phyloP scores from a whole-genome alignment of 2,797 vertebrate genomes.

The Phataginus tetradactyla region DNA sequence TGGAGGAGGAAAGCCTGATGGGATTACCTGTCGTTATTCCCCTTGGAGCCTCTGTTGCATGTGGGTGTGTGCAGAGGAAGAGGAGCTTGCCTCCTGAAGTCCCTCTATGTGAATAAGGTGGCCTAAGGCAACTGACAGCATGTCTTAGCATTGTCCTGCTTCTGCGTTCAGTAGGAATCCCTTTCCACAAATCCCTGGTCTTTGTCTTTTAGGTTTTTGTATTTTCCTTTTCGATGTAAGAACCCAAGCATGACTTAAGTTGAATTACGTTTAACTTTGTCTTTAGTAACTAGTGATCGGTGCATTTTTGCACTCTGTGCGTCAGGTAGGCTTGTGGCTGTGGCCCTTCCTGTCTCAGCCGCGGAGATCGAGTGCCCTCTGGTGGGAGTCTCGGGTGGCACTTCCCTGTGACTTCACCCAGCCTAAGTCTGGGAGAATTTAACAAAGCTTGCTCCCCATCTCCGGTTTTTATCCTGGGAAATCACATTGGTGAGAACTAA shows the following conservation, averaged over 20 bases:
- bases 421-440: background rate
- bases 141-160: background rate
- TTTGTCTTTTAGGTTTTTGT: background rate
- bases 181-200: background rate
- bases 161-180: background rate
- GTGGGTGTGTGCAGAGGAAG: background rate
- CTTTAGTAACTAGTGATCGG: slow-evolving; percentile 2
- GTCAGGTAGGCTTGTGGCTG: background rate
- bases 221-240: slow-evolving; percentile 25
- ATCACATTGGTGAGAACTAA: background rate
- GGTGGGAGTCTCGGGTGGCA: slow-evolving; percentile 27
- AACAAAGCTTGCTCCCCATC: background rate
- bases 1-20: background rate
- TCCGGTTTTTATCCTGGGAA: background rate
- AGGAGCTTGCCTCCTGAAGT: background rate
- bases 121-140: background rate
- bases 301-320: background rate
- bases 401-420: background rate
- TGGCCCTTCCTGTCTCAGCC: background rate
- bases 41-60: background rate
- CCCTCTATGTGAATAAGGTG: background rate
- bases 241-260: slow-evolving; percentile 7
- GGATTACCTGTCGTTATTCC: background rate
- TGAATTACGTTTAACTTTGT: slow-evolving; percentile 21
- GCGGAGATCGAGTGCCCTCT: slow-evolving; percentile 57